Percentiles rank a stretch among this genome's conserved stretches.
Evolutionary conservation across 2,113 vertebrate species (phyloP).

Genomic region (Paramisgurnus dabryanus): DNA sequence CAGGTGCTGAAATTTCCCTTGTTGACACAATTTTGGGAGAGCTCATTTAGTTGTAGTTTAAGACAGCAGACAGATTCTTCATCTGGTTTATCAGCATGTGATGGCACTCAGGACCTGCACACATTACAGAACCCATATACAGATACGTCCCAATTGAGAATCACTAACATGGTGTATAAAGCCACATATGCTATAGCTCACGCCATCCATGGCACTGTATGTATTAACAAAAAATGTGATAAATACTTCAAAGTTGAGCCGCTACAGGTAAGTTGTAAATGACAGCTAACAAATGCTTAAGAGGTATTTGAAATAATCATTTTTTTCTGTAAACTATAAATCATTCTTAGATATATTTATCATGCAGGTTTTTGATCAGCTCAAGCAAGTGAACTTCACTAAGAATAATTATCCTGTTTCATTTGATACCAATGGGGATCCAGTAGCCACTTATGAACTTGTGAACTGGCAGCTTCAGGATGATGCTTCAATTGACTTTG

Average conservation of each 20-base stretch:
- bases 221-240: conserved; percentile 56
- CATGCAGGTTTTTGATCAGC: conserved; percentile 60
- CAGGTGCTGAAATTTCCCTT: conserved; percentile 54
- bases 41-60: conserved; percentile 65
- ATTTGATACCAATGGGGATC: conserved; percentile 70
- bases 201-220: conserved; percentile 62
- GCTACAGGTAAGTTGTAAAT: conserved; percentile 57
- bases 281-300: too few species aligned
- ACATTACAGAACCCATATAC: conserved; percentile 61
- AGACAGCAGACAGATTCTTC: neutral
- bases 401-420: conserved; percentile 64
- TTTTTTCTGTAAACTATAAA: neutral
- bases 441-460: conserved; percentile 66
- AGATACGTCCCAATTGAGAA: conserved; percentile 69
- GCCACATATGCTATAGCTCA: conserved; percentile 73
- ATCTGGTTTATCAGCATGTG: conserved; percentile 48
- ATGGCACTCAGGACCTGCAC: conserved; percentile 64
- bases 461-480: conserved; percentile 69
- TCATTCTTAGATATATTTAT: neutral
- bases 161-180: conserved; percentile 73
- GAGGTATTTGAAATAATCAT: neutral
- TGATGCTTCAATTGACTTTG: conserved; percentile 53
- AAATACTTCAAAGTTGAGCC: conserved; percentile 50
- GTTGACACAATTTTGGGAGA: conserved; percentile 72
- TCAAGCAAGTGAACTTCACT: conserved; percentile 64